These are phyloP conservation scores for Connochaetes taurinus DNA, from an alignment of 2,113 vertebrate genomes.

Conservation along the genomic window DNA sequence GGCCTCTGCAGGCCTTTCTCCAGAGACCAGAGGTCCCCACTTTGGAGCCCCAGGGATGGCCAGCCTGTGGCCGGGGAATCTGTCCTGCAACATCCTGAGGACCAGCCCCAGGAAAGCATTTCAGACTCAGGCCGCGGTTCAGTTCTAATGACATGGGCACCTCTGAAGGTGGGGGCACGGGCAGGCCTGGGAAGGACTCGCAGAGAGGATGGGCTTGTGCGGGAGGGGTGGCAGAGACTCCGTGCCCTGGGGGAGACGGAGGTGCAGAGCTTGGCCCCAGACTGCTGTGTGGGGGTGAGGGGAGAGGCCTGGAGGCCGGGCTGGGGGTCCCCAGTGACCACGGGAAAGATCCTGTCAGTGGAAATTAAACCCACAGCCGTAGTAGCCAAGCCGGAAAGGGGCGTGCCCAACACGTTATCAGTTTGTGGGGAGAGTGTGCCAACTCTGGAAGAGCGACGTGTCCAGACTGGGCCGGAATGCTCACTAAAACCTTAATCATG, in stretches of 20 bases:
- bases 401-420: rapidly evolving
- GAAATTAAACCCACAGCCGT: rapidly evolving
- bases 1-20: not conserved
- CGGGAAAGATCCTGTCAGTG: rapidly evolving
- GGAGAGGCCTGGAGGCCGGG: not conserved
- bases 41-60: not conserved
- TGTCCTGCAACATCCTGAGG: too few relatives aligned
- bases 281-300: too few relatives aligned
- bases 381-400: not conserved
- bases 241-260: rapidly evolving
- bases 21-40: not conserved
- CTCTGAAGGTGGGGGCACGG: rapidly evolving
- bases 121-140: not conserved
- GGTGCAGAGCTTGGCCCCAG: not conserved
- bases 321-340: not conserved
- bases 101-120: not conserved
- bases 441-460: not conserved
- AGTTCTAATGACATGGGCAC: not conserved
- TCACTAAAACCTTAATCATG: not conserved
- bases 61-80: not conserved
- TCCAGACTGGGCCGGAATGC: not conserved
- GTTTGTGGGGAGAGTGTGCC: not conserved
- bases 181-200: rapidly evolving
- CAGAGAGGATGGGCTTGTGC: not conserved
- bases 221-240: not conserved